Base-by-base conservation (phyloP, 2,888 invertebrate genomes). In the Sicus ferrugineus region DNA sequence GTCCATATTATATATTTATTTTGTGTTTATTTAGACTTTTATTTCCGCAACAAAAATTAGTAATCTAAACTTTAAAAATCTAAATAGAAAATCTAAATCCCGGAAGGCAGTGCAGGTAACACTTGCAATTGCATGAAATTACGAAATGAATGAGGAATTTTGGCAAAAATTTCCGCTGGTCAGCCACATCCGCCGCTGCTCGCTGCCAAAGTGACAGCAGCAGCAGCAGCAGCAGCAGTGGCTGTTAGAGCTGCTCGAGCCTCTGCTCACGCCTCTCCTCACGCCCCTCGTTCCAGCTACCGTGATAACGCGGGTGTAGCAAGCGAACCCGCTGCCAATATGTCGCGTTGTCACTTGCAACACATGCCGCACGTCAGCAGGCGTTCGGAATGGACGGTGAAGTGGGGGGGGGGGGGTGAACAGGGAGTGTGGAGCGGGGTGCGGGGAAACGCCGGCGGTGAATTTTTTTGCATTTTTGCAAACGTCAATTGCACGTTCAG, bases 401-500 rank as follows among this genome's bases (percentile, higher is more conserved):
- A n/a, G n/a, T n/a, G n/a, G n/a, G n/a, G n/a, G n/a, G n/a, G n/a
- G n/a, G n/a, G n/a, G n/a, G n/a, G n/a, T n/a, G n/a, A n/a, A 50
- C 9, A 50, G 52, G 2, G 21, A 23, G n/a, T n/a, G 52, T 52
- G 21, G 52, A 2, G n/a, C n/a, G n/a, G n/a, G n/a, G n/a, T 21
- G 11, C 19, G 11, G 34, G 63, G n/a, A 63, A n/a, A n/a, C n/a
- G n/a, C n/a, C n/a, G n/a, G 42, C 16, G 42, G 16, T 42, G 42
- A 42, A 9, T 42, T 42, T 16, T 54, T 54, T 23, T 48, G 59
- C 67, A 65, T 72, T 66, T 69, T 71, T 67, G 50, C 69, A 69
- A 58, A 71, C 63, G 69, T 67, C 71, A 71, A 71, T 68, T 56
- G 63, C 69, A 69, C 69, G 58, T 70, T 71, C 61, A n/a, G 71